phyloP scores from a whole-genome alignment of 2,797 vertebrate genomes.

The Aythya fuligula region DNA sequence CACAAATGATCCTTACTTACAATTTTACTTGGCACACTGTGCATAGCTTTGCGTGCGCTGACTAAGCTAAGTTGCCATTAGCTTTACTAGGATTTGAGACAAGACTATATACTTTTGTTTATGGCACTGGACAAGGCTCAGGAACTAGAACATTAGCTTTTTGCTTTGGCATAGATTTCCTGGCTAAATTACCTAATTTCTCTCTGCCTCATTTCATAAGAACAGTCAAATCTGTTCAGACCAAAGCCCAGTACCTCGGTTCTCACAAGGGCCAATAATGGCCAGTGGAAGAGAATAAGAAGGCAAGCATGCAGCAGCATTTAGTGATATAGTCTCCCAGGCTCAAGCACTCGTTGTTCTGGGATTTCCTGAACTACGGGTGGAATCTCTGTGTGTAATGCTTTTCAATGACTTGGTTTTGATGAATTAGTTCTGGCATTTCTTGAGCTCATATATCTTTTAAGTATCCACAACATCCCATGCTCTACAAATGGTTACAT shows the following conservation, averaged over 20 bases:
- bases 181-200: slow-evolving; percentile 69
- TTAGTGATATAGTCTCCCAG: slow-evolving; percentile 60
- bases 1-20: slow-evolving; percentile 1
- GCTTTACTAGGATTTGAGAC: background rate
- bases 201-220: slow-evolving; percentile 72
- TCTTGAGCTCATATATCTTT: slow-evolving; percentile 43
- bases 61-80: slow-evolving; percentile 14
- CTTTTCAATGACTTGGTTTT: slow-evolving; percentile 40
- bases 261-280: slow-evolving; percentile 61
- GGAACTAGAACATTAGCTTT: slow-evolving; percentile 61
- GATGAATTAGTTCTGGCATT: slow-evolving; percentile 55
- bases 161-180: slow-evolving; percentile 66
- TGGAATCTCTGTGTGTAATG: slow-evolving; percentile 51
- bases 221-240: slow-evolving; percentile 69
- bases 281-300: slow-evolving; percentile 39
- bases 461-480: background rate
- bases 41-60: slow-evolving; percentile 14
- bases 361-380: slow-evolving; percentile 60
- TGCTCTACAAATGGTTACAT: slow-evolving; percentile 21
- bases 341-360: slow-evolving; percentile 36
- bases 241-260: slow-evolving; percentile 51
- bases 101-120: slow-evolving; percentile 45
- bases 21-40: background rate
- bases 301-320: background rate
- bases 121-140: slow-evolving; percentile 39